phyloP scores from a whole-genome alignment of 2,888 invertebrate species.

The Heteropelma amictum region DNA sequence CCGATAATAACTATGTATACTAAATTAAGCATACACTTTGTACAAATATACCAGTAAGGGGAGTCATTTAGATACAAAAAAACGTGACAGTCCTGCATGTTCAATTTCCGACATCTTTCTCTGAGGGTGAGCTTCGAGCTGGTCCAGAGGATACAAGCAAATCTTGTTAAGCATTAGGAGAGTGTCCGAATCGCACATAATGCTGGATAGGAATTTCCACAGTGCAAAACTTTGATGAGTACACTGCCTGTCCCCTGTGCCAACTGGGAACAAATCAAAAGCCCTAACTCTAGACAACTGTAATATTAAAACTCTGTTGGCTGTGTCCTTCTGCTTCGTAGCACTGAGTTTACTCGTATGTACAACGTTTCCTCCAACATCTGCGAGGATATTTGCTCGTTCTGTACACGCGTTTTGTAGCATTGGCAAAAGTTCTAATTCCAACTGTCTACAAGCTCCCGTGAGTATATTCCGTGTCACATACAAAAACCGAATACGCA shows the following conservation, averaged over 20 bases:
- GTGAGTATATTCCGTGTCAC: neutral
- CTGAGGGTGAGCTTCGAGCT: constrained; percentile 48
- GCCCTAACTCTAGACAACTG: neutral
- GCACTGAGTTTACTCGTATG: neutral
- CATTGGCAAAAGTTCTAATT: constrained; percentile 37
- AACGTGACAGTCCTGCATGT: constrained; percentile 19
- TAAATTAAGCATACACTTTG: too few relatives aligned
- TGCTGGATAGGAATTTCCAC: constrained; percentile 62
- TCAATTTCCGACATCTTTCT: constrained; percentile 26
- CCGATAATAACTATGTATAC: too few relatives aligned
- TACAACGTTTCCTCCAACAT: constrained; percentile 57
- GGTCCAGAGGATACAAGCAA: constrained; percentile 63
- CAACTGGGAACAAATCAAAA: neutral
- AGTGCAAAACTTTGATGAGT: constrained; percentile 44
- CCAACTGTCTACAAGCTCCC: constrained; percentile 20
- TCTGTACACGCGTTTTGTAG: constrained; percentile 9
- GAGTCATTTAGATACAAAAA: neutral
- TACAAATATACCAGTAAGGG: too few relatives aligned
- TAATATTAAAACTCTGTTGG: neutral
- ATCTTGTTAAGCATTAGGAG: constrained; percentile 65
- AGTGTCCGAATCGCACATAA: constrained; percentile 34
- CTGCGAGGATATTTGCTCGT: constrained; percentile 71
- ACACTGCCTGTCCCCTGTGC: too few relatives aligned
- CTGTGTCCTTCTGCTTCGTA: neutral
- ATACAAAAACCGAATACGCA: neutral